Conservation (phyloP, 2,113 vertebrate species). For the Balaeniceps rex region DNA sequence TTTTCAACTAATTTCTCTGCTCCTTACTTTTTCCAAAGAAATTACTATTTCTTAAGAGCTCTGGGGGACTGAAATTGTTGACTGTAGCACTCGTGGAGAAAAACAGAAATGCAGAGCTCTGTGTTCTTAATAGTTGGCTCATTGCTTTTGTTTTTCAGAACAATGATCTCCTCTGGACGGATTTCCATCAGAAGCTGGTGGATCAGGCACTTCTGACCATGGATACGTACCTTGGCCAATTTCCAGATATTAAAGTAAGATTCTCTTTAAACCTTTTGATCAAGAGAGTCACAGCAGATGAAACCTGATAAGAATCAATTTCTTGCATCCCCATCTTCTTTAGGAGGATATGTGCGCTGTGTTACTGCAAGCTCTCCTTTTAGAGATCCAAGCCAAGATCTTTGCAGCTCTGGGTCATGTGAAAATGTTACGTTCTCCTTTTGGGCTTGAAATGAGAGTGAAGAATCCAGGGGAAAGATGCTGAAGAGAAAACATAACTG, state of each 20-base stretch:
- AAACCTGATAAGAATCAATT: not conserved
- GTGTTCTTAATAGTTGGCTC: not conserved
- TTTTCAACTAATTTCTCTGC: not conserved
- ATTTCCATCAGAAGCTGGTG: slow-evolving; percentile 97
- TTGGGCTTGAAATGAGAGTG: not conserved
- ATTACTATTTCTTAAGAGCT: not conserved
- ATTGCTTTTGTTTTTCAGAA: slow-evolving; percentile 76
- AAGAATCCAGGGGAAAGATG: not conserved
- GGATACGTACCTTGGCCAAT: slow-evolving; percentile 98
- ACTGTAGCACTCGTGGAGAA: not conserved
- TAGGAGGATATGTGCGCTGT: not conserved
- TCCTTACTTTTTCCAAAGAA: not conserved
- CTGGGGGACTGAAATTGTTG: not conserved
- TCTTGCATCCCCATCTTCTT: not conserved
- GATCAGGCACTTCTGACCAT: slow-evolving; percentile 96
- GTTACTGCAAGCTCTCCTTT: not conserved
- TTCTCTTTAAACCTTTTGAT: not conserved
- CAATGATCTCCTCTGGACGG: slow-evolving; percentile 93
- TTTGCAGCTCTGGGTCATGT: not conserved
- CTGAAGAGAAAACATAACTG: not conserved
- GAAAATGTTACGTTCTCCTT: not conserved
- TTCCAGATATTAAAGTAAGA: slow-evolving; percentile 96
- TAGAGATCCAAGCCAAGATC: not conserved
- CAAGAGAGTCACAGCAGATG: not conserved
- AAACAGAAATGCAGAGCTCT: not conserved